Evolutionary conservation across 2,888 invertebrate genomes (phyloP).

Genomic region (Crocallis elinguaria): DNA sequence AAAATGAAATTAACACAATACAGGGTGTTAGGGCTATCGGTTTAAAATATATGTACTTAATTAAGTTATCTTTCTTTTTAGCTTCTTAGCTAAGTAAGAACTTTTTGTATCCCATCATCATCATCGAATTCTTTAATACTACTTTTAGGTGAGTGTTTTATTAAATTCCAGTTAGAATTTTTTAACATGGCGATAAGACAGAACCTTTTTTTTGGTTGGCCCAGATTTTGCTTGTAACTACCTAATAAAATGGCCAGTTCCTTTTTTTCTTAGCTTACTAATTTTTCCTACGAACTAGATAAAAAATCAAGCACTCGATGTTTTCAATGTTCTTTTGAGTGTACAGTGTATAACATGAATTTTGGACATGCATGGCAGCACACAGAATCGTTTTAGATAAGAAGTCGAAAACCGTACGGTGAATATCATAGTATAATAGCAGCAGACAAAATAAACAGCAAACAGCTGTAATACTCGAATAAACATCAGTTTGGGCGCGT

Average conservation of each 20-base stretch:
- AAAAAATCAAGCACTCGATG: too few species aligned
- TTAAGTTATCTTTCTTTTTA: background rate
- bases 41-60: background rate
- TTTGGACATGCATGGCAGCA: background rate
- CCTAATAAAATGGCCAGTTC: too few species aligned
- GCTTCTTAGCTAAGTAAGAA: background rate
- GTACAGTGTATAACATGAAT: too few species aligned
- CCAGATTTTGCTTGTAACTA: too few species aligned
- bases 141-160: too few species aligned
- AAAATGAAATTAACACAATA: conserved; percentile 12
- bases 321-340: too few species aligned
- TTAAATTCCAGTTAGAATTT: too few species aligned
- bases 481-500: conserved; percentile 45
- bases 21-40: conserved; percentile 7
- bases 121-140: too few species aligned
- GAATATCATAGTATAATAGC: conserved; percentile 27
- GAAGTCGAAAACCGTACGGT: background rate
- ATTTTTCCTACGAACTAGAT: too few species aligned
- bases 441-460: conserved; percentile 45
- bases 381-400: background rate
- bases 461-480: conserved; percentile 53
- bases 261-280: too few species aligned
- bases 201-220: too few species aligned
- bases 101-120: background rate
- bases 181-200: too few species aligned